Evolutionary conservation across 2,113 vertebrate genomes (phyloP).

Genomic region (Spilogale gracilis): DNA sequence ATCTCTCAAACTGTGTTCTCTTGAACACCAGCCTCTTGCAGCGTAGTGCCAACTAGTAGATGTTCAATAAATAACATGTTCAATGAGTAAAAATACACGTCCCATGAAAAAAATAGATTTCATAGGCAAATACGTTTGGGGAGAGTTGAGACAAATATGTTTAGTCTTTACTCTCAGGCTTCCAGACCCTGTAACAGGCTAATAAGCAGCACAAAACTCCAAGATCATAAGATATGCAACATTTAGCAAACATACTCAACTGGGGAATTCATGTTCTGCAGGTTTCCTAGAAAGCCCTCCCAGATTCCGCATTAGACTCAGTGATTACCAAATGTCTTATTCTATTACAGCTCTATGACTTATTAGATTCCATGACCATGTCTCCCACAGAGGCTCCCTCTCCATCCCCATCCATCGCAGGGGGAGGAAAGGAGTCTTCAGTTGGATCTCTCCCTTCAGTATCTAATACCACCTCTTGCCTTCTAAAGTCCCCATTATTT

Average conservation of each 20-base stretch:
- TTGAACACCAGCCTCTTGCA: background rate
- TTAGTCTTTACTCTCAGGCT: slow-evolving; percentile 19
- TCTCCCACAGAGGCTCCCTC: background rate
- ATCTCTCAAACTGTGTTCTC: background rate
- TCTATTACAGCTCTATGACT: background rate
- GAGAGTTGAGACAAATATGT: background rate
- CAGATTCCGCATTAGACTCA: background rate
- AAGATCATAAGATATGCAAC: background rate
- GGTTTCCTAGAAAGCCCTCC: slow-evolving; percentile 5
- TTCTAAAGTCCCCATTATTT: background rate
- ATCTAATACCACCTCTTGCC: background rate
- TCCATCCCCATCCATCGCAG: background rate
- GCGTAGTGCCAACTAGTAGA: background rate
- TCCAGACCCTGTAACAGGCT: background rate
- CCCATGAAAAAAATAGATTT: background rate
- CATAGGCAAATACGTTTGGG: background rate
- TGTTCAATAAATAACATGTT: background rate
- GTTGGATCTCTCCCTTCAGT: background rate
- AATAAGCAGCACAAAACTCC: background rate
- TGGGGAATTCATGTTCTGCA: background rate
- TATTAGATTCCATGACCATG: background rate
- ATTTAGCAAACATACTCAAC: background rate
- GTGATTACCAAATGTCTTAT: background rate
- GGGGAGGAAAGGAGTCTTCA: background rate
- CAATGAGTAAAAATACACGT: slow-evolving; percentile 6